These are phyloP conservation scores for Stercorarius parasiticus DNA, from an alignment of 2,113 vertebrate genomes.

Conservation along the genomic window DNA sequence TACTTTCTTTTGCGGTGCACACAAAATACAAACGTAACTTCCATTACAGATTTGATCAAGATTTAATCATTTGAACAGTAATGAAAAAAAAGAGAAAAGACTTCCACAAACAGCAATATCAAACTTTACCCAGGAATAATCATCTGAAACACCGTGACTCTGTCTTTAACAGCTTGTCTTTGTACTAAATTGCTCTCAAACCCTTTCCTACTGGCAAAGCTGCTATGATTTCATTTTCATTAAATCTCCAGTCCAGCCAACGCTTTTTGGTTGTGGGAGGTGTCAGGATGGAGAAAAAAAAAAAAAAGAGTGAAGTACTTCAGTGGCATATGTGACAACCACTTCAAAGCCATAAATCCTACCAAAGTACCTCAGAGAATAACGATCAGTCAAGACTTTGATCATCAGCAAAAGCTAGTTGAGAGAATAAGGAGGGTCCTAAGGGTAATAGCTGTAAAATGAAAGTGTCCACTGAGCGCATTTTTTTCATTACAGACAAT, in stretches of 20 bases:
- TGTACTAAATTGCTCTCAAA: not conserved
- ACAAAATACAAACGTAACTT: not conserved
- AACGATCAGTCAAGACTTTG: slow-evolving; percentile 70
- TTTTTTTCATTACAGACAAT: slow-evolving; percentile 62
- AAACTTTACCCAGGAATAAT: not conserved
- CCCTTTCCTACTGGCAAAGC: not conserved
- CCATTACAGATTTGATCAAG: not conserved
- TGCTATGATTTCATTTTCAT: slow-evolving; percentile 14
- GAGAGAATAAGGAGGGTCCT: slow-evolving; percentile 54
- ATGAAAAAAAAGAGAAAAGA: not conserved
- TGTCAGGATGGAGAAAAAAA: not conserved
- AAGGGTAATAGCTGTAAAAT: slow-evolving; percentile 58
- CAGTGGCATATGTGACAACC: slow-evolving; percentile 28
- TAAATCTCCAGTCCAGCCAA: not conserved
- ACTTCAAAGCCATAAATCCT: slow-evolving; percentile 63
- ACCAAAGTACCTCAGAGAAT: slow-evolving; percentile 48
- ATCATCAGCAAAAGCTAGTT: slow-evolving; percentile 60
- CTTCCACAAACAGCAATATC: slow-evolving; percentile 23
- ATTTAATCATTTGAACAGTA: not conserved
- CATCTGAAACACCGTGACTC: not conserved
- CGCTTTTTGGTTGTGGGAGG: not conserved
- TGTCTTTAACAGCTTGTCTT: not conserved
- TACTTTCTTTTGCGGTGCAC: not conserved
- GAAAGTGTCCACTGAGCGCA: slow-evolving; percentile 35
- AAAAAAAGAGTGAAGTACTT: slow-evolving; percentile 6